phyloP scores from a whole-genome alignment of 2,113 vertebrate species.

The Heliornis fulica region DNA sequence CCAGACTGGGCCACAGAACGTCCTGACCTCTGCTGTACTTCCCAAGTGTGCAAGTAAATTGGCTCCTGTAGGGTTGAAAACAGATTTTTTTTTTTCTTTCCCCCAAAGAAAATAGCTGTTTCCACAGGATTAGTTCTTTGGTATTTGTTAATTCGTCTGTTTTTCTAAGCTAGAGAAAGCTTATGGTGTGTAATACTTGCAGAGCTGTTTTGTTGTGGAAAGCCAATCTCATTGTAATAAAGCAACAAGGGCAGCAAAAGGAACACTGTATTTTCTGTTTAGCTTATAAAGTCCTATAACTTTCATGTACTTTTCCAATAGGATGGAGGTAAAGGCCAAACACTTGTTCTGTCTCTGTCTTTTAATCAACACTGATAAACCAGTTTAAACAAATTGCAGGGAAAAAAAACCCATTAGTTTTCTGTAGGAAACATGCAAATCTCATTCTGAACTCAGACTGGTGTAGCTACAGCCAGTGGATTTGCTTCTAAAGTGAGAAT shows the following conservation, averaged over 20 bases:
- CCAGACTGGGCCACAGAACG: neutral
- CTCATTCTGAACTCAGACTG: neutral
- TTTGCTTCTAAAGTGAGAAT: neutral
- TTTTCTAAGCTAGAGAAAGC: neutral
- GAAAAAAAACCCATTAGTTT: neutral
- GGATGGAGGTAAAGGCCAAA: neutral
- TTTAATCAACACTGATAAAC: neutral
- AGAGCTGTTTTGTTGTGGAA: neutral
- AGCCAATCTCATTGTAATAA: neutral
- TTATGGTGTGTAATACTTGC: neutral
- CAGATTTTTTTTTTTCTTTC: neutral
- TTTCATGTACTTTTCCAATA: neutral
- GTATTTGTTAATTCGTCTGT: neutral
- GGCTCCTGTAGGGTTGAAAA: neutral
- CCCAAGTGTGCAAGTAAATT: neutral
- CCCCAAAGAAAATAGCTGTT: neutral
- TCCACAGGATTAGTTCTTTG: neutral
- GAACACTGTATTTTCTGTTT: neutral
- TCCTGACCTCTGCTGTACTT: neutral
- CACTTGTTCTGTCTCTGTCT: neutral
- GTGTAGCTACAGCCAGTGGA: neutral
- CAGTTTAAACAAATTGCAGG: neutral
- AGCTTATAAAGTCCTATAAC: no score
- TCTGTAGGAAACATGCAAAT: rapidly evolving
- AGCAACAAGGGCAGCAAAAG: neutral